Evolutionary conservation across 2,113 vertebrate genomes (phyloP).

Genomic region (Vireo altiloquus): DNA sequence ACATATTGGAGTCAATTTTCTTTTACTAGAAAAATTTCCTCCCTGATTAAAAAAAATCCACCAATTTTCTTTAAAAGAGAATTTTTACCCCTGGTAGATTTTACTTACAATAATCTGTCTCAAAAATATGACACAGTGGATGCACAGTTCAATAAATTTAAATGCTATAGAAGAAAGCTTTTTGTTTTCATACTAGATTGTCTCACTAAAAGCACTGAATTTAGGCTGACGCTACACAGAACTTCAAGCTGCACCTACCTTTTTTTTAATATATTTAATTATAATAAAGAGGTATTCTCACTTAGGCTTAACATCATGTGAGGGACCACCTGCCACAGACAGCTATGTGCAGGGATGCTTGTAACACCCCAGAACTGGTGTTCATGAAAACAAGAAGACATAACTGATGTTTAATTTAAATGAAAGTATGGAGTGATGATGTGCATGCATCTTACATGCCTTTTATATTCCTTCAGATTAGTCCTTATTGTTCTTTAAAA

Average conservation of each 20-base stretch:
- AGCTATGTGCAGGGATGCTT: neutral
- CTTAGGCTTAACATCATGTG: neutral
- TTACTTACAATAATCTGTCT: neutral
- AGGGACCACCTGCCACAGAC: neutral
- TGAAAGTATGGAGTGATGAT: neutral
- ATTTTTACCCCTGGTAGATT: neutral
- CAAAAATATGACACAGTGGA: neutral
- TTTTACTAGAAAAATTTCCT: neutral
- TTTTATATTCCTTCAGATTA: neutral
- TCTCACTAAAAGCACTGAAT: neutral
- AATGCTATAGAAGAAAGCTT: neutral
- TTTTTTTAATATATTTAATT: neutral
- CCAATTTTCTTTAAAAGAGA: neutral
- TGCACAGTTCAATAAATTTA: neutral
- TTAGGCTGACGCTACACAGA: neutral
- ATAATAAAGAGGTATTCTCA: neutral
- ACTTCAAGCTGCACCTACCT: neutral
- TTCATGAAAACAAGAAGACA: neutral
- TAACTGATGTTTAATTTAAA: neutral
- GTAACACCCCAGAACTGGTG: neutral
- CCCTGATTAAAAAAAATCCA: neutral
- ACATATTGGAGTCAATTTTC: neutral
- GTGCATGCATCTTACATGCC: neutral
- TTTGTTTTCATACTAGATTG: neutral
- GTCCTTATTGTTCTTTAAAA: neutral